phyloP scores from a whole-genome alignment of 2,888 invertebrate species.

The Tachina grossa region DNA sequence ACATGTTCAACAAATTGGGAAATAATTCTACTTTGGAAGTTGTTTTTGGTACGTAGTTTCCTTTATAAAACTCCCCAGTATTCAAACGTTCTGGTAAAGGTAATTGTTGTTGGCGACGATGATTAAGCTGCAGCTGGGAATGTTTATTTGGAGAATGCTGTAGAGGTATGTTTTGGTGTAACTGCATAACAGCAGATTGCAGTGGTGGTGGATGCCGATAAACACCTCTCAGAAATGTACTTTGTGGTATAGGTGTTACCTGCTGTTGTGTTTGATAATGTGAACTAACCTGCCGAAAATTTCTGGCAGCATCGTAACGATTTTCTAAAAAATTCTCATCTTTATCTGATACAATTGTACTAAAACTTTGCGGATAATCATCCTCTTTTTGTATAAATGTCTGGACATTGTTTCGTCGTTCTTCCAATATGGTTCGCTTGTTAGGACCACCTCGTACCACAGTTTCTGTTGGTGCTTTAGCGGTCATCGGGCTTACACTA shows the following conservation, averaged over 20 bases:
- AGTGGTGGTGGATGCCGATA: slow-evolving; percentile 74
- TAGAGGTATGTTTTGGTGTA: slow-evolving; percentile 8
- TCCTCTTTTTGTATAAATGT: slow-evolving; percentile 86
- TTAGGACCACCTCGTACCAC: slow-evolving; percentile 61
- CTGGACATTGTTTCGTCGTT: slow-evolving; percentile 70
- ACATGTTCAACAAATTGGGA: slow-evolving; percentile 74
- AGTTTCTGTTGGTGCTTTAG: slow-evolving; percentile 47
- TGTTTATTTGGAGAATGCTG: slow-evolving; percentile 59
- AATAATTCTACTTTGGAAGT: slow-evolving; percentile 76
- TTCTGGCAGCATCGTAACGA: slow-evolving; percentile 72
- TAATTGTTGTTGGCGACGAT: slow-evolving; percentile 40
- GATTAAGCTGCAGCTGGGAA: slow-evolving; percentile 41
- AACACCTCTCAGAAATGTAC: slow-evolving; percentile 77
- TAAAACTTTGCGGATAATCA: slow-evolving; percentile 81
- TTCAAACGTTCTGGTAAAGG: slow-evolving; percentile 76
- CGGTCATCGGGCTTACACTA: slow-evolving; percentile 84
- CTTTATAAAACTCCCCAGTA: slow-evolving; percentile 80
- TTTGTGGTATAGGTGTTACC: slow-evolving; percentile 74
- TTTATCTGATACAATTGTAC: slow-evolving; percentile 73
- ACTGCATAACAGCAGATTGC: slow-evolving; percentile 26
- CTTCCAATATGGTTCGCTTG: slow-evolving; percentile 62
- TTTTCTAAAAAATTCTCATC: slow-evolving; percentile 75
- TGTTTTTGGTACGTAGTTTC: slow-evolving; percentile 71
- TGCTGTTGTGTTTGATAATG: slow-evolving; percentile 55
- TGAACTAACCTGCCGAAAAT: slow-evolving; percentile 69